These are phyloP conservation scores for Drosophila hamatofila DNA, from an alignment of 2,888 invertebrate genomes.

Conservation along the genomic window DNA sequence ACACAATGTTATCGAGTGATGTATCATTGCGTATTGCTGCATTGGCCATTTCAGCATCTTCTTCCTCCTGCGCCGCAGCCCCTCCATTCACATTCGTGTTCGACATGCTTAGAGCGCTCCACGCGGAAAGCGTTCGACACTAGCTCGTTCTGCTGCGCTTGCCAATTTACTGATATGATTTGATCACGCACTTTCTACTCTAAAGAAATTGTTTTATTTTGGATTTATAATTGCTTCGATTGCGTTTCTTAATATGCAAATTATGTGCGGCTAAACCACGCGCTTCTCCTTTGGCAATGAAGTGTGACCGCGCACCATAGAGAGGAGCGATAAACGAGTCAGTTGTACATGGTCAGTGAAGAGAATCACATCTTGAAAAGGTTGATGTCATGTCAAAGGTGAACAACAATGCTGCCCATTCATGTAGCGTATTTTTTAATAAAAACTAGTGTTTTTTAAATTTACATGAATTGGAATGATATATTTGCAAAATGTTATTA, in stretches of 20 bases:
- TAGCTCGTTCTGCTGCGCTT: slow-evolving; percentile 21
- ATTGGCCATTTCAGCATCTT: slow-evolving; percentile 23
- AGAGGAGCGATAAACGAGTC: slow-evolving; percentile 3
- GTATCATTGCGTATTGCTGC: slow-evolving; percentile 18
- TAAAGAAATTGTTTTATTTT: not conserved
- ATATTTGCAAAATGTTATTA: not conserved
- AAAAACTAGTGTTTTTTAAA: too few species aligned
- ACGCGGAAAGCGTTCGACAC: slow-evolving; percentile 41
- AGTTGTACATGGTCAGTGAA: not conserved
- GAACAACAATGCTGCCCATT: not conserved
- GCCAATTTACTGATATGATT: slow-evolving; percentile 1
- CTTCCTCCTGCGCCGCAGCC: slow-evolving; percentile 35
- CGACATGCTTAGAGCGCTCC: slow-evolving; percentile 54
- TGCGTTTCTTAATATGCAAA: slow-evolving; percentile 25
- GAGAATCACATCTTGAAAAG: not conserved
- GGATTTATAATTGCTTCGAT: slow-evolving; percentile 3
- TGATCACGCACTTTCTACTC: not conserved
- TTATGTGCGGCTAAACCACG: slow-evolving; percentile 68
- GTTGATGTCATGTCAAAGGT: not conserved
- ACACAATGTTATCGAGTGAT: slow-evolving; percentile 64
- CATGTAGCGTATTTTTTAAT: not conserved
- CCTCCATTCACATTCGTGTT: slow-evolving; percentile 44
- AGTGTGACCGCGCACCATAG: slow-evolving; percentile 32
- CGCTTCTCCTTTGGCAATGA: slow-evolving; percentile 58
- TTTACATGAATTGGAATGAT: too few species aligned